A percentile compares a stretch with the other conserved stretches of the same genome.
These are phyloP conservation scores for Phasianus colchicus DNA, from an alignment of 2,113 vertebrate genomes.

Conservation along the genomic window DNA sequence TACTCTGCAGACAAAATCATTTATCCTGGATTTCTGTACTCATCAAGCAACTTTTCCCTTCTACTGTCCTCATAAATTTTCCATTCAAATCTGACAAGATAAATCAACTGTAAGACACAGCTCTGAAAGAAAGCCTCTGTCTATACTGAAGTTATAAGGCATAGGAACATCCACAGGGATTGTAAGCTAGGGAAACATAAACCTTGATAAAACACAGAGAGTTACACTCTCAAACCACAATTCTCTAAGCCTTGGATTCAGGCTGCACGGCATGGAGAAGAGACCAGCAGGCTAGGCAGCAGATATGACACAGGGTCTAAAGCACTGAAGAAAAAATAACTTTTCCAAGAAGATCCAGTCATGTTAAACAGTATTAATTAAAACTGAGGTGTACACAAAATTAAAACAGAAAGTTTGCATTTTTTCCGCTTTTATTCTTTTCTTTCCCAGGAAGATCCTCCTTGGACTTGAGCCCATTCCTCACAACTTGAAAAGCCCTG, in stretches of 20 bases:
- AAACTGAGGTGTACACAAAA: neutral
- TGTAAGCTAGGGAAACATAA: neutral
- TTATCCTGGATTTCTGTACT: neutral
- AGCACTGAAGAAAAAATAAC: neutral
- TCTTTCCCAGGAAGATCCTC: neutral
- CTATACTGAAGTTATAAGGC: neutral
- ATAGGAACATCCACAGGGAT: neutral
- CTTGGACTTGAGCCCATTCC: neutral
- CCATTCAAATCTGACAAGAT: slow-evolving; percentile 26
- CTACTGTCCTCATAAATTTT: neutral
- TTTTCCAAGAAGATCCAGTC: neutral
- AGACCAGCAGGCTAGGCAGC: neutral
- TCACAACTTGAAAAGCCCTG: neutral
- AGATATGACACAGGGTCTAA: neutral
- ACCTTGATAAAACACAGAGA: neutral
- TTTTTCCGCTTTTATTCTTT: neutral
- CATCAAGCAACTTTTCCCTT: neutral
- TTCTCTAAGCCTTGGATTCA: neutral
- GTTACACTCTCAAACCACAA: neutral
- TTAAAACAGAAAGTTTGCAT: neutral
- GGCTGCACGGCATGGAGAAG: neutral
- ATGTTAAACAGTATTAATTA: neutral
- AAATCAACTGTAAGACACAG: neutral
- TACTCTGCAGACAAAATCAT: neutral
- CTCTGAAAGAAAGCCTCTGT: slow-evolving; percentile 12